Conservation (phyloP, 2,888 invertebrate species). For the Morpho helenor region DNA sequence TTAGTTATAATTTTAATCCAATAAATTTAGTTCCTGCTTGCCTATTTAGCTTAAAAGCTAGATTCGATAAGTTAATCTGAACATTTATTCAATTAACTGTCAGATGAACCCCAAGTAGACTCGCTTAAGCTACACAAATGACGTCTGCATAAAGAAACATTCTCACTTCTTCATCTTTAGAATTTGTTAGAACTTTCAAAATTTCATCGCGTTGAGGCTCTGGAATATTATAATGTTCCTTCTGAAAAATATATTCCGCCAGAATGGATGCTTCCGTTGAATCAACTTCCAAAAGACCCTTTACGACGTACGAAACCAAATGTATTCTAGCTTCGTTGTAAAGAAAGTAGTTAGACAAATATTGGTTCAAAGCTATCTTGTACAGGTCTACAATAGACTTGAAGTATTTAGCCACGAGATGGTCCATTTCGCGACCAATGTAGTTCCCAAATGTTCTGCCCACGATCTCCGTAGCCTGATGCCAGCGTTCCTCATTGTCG, state of each 20-base stretch:
- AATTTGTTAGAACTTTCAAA: conserved; percentile 23
- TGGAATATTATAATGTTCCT: conserved; percentile 4
- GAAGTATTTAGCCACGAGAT: conserved; percentile 40
- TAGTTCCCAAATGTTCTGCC: conserved; percentile 44
- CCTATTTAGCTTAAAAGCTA: too few species aligned
- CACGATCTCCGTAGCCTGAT: conserved; percentile 39
- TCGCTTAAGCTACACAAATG: not conserved
- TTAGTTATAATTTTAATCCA: too few species aligned
- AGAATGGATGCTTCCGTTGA: conserved; percentile 26
- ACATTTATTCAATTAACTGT: too few species aligned
- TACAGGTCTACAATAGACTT: conserved; percentile 44
- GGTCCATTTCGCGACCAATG: conserved; percentile 39
- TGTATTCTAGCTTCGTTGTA: conserved; percentile 14
- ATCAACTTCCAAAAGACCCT: conserved; percentile 27
- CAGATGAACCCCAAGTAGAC: too few species aligned
- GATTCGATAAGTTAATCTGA: too few species aligned
- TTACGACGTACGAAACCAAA: conserved; percentile 25
- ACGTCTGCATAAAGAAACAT: conserved; percentile 27
- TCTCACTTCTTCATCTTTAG: conserved; percentile 26
- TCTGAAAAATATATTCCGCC: conserved; percentile 24
- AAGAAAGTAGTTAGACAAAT: conserved; percentile 29
- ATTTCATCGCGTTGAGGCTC: conserved; percentile 19
- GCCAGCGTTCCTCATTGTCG: conserved; percentile 29
- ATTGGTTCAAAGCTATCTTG: conserved; percentile 28
- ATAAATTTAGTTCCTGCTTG: too few species aligned